Evolutionary conservation across 2,113 vertebrate species (phyloP).

Genomic region (Stictonetta naevosa): DNA sequence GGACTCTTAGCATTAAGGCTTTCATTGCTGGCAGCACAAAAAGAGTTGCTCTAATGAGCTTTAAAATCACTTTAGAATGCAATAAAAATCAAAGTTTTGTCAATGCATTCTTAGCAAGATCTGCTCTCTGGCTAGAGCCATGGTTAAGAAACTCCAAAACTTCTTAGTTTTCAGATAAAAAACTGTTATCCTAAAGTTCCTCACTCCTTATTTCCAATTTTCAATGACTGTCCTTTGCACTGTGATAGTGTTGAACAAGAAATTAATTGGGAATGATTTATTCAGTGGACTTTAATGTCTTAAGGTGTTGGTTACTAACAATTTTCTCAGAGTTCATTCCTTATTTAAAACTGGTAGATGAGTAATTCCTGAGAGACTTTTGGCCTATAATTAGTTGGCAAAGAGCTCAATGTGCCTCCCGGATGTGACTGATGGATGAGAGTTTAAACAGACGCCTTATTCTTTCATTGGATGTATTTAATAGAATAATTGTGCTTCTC

Average conservation of each 20-base stretch:
- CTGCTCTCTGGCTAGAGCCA: not conserved
- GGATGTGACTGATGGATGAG: not conserved
- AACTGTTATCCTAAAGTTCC: not conserved
- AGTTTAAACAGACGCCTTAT: conserved; percentile 16
- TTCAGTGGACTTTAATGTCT: not conserved
- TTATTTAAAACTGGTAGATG: not conserved
- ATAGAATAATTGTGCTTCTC: not conserved
- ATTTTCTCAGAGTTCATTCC: not conserved
- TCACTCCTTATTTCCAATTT: not conserved
- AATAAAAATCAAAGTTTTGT: conserved; percentile 6
- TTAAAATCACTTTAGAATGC: conserved; percentile 37
- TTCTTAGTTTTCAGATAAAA: not conserved
- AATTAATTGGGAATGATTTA: not conserved
- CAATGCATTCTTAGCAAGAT: not conserved
- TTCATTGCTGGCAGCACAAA: conserved; percentile 21
- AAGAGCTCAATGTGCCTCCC: not conserved
- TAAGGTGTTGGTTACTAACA: not conserved
- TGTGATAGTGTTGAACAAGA: not conserved
- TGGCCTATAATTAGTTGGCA: conserved; percentile 6
- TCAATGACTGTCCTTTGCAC: not conserved
- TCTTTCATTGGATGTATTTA: not conserved
- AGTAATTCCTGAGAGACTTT: conserved; percentile 6
- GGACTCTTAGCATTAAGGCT: conserved; percentile 31
- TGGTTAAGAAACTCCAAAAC: not conserved
- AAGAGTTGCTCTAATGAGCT: conserved; percentile 40